Percentiles rank a stretch among this genome's conserved stretches.
phyloP scores from a whole-genome alignment of 2,888 invertebrate genomes.

The Cosmia pyralina region DNA sequence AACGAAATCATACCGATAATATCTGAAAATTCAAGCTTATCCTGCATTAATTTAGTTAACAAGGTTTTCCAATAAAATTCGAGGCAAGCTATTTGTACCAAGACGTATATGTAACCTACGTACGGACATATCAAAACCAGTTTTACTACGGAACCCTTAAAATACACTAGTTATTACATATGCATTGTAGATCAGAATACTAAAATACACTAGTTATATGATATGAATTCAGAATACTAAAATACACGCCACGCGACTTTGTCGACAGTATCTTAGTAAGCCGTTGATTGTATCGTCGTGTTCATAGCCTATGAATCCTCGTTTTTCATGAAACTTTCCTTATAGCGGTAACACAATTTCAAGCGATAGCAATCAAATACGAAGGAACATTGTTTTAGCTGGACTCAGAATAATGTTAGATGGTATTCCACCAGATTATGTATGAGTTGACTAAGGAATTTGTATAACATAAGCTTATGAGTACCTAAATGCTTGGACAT shows the following conservation, averaged over 20 bases:
- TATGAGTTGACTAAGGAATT: background rate
- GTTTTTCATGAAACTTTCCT: slow-evolving; percentile 47
- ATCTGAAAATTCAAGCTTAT: too few relatives aligned
- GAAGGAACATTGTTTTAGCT: slow-evolving; percentile 28
- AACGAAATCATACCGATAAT: too few relatives aligned
- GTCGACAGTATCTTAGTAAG: slow-evolving; percentile 36
- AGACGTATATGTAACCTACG: background rate
- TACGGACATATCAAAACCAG: slow-evolving; percentile 1
- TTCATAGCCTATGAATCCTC: slow-evolving; percentile 41
- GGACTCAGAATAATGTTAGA: slow-evolving; percentile 4
- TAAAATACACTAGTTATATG: slow-evolving; percentile 28
- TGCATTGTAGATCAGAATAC: slow-evolving; percentile 36
- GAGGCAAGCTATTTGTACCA: background rate
- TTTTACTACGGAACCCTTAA: slow-evolving; percentile 25
- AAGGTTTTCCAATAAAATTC: too few relatives aligned
- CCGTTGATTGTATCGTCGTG: slow-evolving; percentile 42
- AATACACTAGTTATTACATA: slow-evolving; percentile 22
- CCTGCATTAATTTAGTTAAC: too few relatives aligned
- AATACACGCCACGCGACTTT: too few relatives aligned
- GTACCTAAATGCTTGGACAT: background rate
- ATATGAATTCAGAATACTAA: too few relatives aligned
- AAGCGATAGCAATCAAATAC: slow-evolving; percentile 46
- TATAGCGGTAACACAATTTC: slow-evolving; percentile 31
- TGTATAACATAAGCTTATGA: background rate
- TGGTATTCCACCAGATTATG: slow-evolving; percentile 16